Evolutionary conservation across 2,797 vertebrate species (phyloP), one percentile per base, ranked within the genome.

Genomic region (Platyrinchus mystaceus): DNA sequence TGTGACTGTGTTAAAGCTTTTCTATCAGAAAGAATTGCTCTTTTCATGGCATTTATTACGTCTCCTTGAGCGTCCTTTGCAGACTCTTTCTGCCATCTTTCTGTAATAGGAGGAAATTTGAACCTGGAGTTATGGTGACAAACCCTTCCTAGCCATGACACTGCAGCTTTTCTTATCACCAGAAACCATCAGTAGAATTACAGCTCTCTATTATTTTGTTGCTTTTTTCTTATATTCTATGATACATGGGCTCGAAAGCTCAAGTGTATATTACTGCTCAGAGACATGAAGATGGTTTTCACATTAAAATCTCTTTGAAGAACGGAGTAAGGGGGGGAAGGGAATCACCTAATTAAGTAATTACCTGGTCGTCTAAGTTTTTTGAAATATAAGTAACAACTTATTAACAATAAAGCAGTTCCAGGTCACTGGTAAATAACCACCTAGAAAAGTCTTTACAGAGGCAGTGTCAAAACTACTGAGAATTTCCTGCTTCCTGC

Each of bases 31-130:
- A 94, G 94, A 86, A 89, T 90, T n/a, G 41, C 77, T 95, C 89
- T 92, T 90, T 95, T 95, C 82, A 50, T 46, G 90, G 88, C 95
- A 93, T 96, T 95, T 89, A 87, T 97, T 96, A 97, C 46, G 75
- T 74, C 91, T 91, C 78, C 79, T 95, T 96, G 97, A 95, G 80
- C 73, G 93, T 96, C 95, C 90, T 96, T 94, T 95, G 63, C 94
- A 93, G 90, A 93, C 64, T 93, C 87, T 96, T 95, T 96, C 97
- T 95, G 94, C 94, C 95, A 96, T 96, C 89, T 96, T 96, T 93
- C 96, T 95, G 89, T 89, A 94, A 95, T 92, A 95, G 66, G 56
- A 95, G 84, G 93, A 95, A 95, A 97, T 96, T 95, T 95, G 94
- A 97, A 93, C 76, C 76, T 85, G 62, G 79, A 93, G 89, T 97